A percentile compares a stretch with the other conserved stretches of the same genome.
These are phyloP conservation scores for Ageneiosus marmoratus DNA, from an alignment of 2,113 vertebrate species.

Conservation along the genomic window DNA sequence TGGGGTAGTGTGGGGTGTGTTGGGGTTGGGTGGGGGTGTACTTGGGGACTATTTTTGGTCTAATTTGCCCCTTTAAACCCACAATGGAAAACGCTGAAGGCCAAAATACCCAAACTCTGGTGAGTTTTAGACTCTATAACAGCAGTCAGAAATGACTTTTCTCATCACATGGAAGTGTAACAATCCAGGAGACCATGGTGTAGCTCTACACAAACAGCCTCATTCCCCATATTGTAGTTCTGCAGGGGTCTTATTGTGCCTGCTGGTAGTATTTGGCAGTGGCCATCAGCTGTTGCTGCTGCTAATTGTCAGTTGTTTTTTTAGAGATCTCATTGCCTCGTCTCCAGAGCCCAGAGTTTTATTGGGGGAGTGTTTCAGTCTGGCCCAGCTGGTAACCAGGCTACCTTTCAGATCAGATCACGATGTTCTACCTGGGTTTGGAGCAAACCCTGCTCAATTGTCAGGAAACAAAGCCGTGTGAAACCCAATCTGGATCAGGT, in stretches of 20 bases:
- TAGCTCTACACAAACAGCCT: background rate
- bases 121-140: background rate
- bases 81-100: background rate
- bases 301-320: conserved; percentile 52
- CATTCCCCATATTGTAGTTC: conserved; percentile 6
- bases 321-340: conserved; percentile 48
- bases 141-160: background rate
- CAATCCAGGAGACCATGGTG: background rate
- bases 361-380: conserved; percentile 45
- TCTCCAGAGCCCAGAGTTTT: conserved; percentile 43
- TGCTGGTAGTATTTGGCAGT: conserved; percentile 43
- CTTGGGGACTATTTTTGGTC: background rate
- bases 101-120: background rate
- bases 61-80: background rate
- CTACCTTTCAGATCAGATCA: conserved; percentile 51
- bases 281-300: conserved; percentile 44
- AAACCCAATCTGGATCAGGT: conserved; percentile 62
- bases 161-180: background rate
- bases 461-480: conserved; percentile 62
- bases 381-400: conserved; percentile 50
- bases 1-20: too few species aligned
- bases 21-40: background rate
- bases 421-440: conserved; percentile 53
- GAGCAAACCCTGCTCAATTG: conserved; percentile 55
- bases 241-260: conserved; percentile 35